These are phyloP conservation scores for Osmerus eperlanus DNA, from an alignment of 2,113 vertebrate species.

Conservation along the genomic window DNA sequence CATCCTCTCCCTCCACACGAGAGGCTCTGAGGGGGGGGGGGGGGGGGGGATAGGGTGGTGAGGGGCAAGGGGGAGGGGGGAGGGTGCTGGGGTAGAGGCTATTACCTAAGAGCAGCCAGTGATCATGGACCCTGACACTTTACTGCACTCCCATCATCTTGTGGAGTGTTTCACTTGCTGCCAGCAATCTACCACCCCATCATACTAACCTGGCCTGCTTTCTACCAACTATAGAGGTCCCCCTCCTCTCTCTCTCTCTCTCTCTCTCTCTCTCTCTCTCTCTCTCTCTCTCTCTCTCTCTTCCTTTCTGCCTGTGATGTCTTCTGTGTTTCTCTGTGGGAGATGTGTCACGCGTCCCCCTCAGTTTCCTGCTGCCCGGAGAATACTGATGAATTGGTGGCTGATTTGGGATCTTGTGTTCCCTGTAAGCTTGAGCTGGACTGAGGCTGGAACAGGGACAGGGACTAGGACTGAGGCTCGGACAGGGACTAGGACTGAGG, in stretches of 20 bases:
- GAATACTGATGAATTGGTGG: neutral
- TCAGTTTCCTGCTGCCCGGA: neutral
- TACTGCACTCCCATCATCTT: constrained; percentile 73
- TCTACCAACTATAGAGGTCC: neutral
- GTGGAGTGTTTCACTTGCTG: constrained; percentile 77
- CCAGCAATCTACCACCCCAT: constrained; percentile 72
- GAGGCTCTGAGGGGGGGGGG: constrained; percentile 54
- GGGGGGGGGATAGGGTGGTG: constrained; percentile 24
- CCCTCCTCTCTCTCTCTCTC: constrained; percentile 4
- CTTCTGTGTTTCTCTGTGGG: constrained; percentile 36
- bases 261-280: neutral
- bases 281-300: neutral
- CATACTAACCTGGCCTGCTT: constrained; percentile 68
- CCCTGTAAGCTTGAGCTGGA: too few relatives aligned
- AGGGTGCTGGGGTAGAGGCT: constrained; percentile 32
- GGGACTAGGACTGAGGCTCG: too few relatives aligned
- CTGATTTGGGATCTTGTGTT: neutral
- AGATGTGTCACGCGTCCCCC: constrained; percentile 6
- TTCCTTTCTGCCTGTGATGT: neutral
- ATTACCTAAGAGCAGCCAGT: constrained; percentile 70
- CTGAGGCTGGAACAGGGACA: too few relatives aligned
- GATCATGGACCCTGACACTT: constrained; percentile 68
- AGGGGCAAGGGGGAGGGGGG: constrained; percentile 21
- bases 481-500: too few relatives aligned
- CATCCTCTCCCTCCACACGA: constrained; percentile 77